Base-by-base conservation (phyloP, 2,797 vertebrate species). In the Ctenopoma kingsleyae region DNA sequence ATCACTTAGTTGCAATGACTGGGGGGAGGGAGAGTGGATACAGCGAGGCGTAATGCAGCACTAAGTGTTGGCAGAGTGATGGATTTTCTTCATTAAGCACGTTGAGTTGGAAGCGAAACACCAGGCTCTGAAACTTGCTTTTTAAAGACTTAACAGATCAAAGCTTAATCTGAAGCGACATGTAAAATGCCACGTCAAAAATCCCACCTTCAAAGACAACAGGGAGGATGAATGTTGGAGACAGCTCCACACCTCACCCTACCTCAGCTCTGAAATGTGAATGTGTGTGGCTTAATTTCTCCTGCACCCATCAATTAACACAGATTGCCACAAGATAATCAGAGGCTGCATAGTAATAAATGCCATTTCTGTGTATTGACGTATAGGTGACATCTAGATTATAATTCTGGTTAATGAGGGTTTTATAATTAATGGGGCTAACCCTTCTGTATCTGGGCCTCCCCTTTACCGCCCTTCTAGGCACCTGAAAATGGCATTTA, bases 61-160 rank as follows among this genome's bases (percentile, higher is more conserved):
- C 43, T 76, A 23, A 71, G 54, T 61, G 22, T 41, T 1, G n/a
- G 20, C 23, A 46, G 22, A 48, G 51, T 80, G 80, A 81, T 69
- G 78, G 84, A 84, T 85, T 58, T 27, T 57, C 54, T 74, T 83
- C 75, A 82, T 78, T 82, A 71, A 73, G 40, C 53, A 20, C 16
- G 56, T 27, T 47, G 40, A 22, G 62, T 41, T 54, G n/a, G 48
- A 35, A 46, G 71, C 46, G 47, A 25, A 56, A 38, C 20, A 13
- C 5, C 46, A 43, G 36, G 12, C 40, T 55, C 40, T 46, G 43
- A 67, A 56, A 51, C 25, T 46, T 1, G 1, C 9, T 16, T 47
- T 19, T 53, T 53, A 13, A 25, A 12, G 40, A 36, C 54, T 51
- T 46, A 54, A 44, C 49, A 49, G 49, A 36, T 30, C 9, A 7